Conservation (phyloP, 2,888 invertebrate species). For the Pandemis corylana region DNA sequence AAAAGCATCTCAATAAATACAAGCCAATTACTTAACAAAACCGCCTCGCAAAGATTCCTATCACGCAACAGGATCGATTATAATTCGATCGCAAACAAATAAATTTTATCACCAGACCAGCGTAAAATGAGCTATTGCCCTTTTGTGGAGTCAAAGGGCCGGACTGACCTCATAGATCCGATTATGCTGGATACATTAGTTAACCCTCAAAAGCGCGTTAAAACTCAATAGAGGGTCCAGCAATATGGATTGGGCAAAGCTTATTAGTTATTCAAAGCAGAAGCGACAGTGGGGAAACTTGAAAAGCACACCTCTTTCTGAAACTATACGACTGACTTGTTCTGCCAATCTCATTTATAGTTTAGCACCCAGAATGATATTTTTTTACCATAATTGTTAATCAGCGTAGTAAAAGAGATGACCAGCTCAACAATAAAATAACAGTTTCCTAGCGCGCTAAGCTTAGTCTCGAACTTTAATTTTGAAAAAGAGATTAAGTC, state of each 20-base stretch:
- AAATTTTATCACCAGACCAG: slow-evolving; percentile 66
- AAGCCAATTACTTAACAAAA: slow-evolving; percentile 60
- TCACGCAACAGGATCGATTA: slow-evolving; percentile 72
- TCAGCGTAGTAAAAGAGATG: too few relatives aligned
- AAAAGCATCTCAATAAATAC: slow-evolving; percentile 39
- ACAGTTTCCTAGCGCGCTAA: too few relatives aligned
- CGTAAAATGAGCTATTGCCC: slow-evolving; percentile 49
- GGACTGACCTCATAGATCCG: slow-evolving; percentile 48
- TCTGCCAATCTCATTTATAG: too few relatives aligned
- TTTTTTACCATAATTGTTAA: too few relatives aligned
- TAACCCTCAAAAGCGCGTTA: slow-evolving; percentile 80
- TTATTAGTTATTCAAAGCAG: background rate
- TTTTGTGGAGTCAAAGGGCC: slow-evolving; percentile 54
- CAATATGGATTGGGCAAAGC: slow-evolving; percentile 54
- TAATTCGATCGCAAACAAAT: slow-evolving; percentile 78
- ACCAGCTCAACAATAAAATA: too few relatives aligned
- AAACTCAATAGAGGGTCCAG: slow-evolving; percentile 74
- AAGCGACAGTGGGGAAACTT: background rate
- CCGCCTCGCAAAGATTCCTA: slow-evolving; percentile 60
- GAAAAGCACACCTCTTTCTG: background rate
- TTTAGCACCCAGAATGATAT: too few relatives aligned
- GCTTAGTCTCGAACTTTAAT: too few relatives aligned
- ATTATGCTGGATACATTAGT: slow-evolving; percentile 66
- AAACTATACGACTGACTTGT: too few relatives aligned
- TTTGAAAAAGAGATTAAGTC: too few relatives aligned